Evolutionary conservation across 2,113 vertebrate genomes (phyloP).

Genomic region (Eudyptes chrysolophus): DNA sequence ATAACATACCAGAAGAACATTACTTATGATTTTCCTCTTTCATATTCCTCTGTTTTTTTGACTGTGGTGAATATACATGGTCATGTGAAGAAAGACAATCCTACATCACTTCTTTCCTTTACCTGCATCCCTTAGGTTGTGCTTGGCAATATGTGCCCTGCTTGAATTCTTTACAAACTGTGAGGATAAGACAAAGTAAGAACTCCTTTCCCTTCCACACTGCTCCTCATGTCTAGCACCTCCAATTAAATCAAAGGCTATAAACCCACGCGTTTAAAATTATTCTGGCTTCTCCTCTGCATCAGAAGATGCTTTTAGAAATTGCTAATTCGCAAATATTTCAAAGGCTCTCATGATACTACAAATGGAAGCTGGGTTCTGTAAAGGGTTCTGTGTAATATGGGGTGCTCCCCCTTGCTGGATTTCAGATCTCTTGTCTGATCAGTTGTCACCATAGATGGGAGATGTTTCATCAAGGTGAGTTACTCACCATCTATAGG

Average conservation of each 20-base stretch:
- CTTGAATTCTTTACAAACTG: neutral
- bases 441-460: neutral
- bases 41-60: rapidly evolving
- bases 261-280: neutral
- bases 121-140: neutral
- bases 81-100: neutral
- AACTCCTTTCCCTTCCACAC: neutral
- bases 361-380: neutral
- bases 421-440: neutral
- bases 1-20: neutral
- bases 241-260: neutral
- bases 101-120: neutral
- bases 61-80: neutral
- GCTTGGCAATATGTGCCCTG: neutral
- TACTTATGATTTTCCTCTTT: neutral
- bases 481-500: neutral
- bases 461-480: neutral
- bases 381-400: neutral
- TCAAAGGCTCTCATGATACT: neutral
- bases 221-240: neutral
- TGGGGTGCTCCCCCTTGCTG: neutral
- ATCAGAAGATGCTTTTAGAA: neutral
- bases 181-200: neutral
- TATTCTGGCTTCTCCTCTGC: neutral
- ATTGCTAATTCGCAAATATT: neutral